Conservation (phyloP, 2,888 invertebrate species). For the Philopedon plagiatum region DNA sequence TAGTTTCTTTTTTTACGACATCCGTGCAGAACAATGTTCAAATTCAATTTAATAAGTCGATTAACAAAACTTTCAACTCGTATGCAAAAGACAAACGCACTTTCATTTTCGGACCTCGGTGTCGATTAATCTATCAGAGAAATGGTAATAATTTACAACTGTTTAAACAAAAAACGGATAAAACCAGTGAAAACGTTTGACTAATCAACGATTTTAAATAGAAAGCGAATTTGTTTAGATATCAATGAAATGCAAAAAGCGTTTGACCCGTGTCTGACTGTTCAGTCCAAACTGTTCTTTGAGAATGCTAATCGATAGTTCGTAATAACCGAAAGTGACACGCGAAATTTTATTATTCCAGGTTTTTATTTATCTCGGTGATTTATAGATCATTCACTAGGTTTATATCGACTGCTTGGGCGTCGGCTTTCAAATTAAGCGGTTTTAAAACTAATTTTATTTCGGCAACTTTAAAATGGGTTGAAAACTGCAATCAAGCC, state of each 20-base stretch:
- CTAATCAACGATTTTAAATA: slow-evolving; percentile 1
- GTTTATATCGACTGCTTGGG: too few relatives aligned
- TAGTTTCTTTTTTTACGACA: background rate
- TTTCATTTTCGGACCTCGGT: slow-evolving; percentile 10
- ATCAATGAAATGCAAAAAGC: slow-evolving; percentile 6
- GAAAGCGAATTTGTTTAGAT: slow-evolving; percentile 16
- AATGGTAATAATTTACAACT: slow-evolving; percentile 20
- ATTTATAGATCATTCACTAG: too few relatives aligned
- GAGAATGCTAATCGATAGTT: too few relatives aligned
- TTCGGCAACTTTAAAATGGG: too few relatives aligned
- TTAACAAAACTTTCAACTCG: slow-evolving; percentile 11
- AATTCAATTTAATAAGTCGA: background rate
- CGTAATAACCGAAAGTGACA: too few relatives aligned
- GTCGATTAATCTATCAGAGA: slow-evolving; percentile 18
- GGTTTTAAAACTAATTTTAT: too few relatives aligned
- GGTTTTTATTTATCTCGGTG: too few relatives aligned
- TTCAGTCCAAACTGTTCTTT: too few relatives aligned
- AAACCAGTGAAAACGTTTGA: slow-evolving; percentile 17
- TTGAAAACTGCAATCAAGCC: too few relatives aligned
- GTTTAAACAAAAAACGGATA: slow-evolving; percentile 16
- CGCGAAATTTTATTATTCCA: too few relatives aligned
- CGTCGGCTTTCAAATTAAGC: too few relatives aligned
- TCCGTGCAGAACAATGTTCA: background rate
- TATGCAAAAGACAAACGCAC: slow-evolving; percentile 22
- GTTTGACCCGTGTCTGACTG: background rate